These are phyloP conservation scores for Sciaenops ocellatus DNA, from an alignment of 2,797 vertebrate genomes.

Conservation along the genomic window DNA sequence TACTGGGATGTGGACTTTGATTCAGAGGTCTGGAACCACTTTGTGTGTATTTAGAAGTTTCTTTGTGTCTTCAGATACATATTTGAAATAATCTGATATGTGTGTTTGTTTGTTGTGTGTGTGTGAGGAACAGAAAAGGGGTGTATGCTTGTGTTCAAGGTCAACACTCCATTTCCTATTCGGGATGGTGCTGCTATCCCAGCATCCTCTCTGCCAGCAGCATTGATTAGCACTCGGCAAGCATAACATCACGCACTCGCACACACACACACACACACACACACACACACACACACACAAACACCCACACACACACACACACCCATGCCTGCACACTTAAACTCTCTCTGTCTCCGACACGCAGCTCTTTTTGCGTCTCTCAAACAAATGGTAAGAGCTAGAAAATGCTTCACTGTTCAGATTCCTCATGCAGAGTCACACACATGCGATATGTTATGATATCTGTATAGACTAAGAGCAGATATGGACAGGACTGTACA, in stretches of 20 bases:
- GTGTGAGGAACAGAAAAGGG: slow-evolving; percentile 32
- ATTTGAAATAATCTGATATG: slow-evolving; percentile 49
- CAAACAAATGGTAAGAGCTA: slow-evolving; percentile 32
- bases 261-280: slow-evolving; percentile 24
- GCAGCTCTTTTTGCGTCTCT: slow-evolving; percentile 24
- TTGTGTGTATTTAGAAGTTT: slow-evolving; percentile 31
- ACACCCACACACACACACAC: slow-evolving; percentile 17
- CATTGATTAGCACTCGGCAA: slow-evolving; percentile 82
- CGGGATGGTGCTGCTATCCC: slow-evolving; percentile 72
- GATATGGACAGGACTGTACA: slow-evolving; percentile 9
- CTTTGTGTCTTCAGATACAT: slow-evolving; percentile 33
- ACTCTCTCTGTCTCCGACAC: slow-evolving; percentile 31
- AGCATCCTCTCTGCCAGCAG: slow-evolving; percentile 80
- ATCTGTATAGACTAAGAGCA: slow-evolving; percentile 15
- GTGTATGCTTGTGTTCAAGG: slow-evolving; percentile 72
- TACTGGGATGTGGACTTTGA: slow-evolving; percentile 8
- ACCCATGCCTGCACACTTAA: not conserved
- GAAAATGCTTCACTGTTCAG: slow-evolving; percentile 10
- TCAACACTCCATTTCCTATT: slow-evolving; percentile 78
- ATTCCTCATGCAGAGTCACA: slow-evolving; percentile 11
- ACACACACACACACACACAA: slow-evolving; percentile 17
- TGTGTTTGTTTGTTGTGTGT: slow-evolving; percentile 45
- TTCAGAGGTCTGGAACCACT: slow-evolving; percentile 11
- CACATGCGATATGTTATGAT: slow-evolving; percentile 14
- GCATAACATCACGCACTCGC: slow-evolving; percentile 70